A percentile compares a stretch with the other conserved stretches of the same genome.
phyloP scores from a whole-genome alignment of 2,888 invertebrate species.

The Macaria liturata region DNA sequence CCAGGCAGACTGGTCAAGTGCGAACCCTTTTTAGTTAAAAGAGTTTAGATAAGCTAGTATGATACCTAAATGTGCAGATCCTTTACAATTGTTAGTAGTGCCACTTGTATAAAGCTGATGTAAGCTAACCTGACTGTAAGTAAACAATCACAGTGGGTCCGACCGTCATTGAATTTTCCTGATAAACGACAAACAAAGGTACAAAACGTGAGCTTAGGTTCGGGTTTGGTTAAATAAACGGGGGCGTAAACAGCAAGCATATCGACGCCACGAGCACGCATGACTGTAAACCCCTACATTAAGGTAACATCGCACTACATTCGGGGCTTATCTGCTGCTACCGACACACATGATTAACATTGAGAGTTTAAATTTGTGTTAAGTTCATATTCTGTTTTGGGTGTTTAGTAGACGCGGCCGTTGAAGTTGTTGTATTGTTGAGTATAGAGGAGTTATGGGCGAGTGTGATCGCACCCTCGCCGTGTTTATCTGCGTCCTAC shows the following conservation, averaged over 20 bases:
- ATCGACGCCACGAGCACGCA: conserved; percentile 22
- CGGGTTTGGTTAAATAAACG: conserved; percentile 23
- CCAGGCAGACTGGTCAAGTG: too few species aligned
- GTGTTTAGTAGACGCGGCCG: too few species aligned
- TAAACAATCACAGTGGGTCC: conserved; percentile 10
- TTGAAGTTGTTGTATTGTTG: too few species aligned
- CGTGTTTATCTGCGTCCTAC: conserved; percentile 31
- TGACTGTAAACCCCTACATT: conserved; percentile 26
- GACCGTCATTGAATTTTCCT: conserved; percentile 16
- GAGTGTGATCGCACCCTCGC: conserved; percentile 4
- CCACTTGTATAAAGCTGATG: background rate
- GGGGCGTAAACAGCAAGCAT: conserved; percentile 14
- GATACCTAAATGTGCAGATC: background rate
- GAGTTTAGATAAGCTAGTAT: too few species aligned
- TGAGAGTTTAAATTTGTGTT: too few species aligned
- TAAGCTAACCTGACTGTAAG: conserved; percentile 2
- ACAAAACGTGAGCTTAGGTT: conserved; percentile 15
- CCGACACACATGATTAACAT: too few species aligned
- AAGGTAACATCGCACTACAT: conserved; percentile 4
- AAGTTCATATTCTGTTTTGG: too few species aligned
- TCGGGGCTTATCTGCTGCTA: background rate
- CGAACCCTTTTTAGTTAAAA: too few species aligned
- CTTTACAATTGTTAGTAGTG: background rate
- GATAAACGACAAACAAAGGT: conserved; percentile 24
- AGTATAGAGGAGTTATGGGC: too few species aligned